These are phyloP conservation scores for Poeciliopsis paucimaculata DNA, from an alignment of 2,797 vertebrate species.

Conservation along the genomic window DNA sequence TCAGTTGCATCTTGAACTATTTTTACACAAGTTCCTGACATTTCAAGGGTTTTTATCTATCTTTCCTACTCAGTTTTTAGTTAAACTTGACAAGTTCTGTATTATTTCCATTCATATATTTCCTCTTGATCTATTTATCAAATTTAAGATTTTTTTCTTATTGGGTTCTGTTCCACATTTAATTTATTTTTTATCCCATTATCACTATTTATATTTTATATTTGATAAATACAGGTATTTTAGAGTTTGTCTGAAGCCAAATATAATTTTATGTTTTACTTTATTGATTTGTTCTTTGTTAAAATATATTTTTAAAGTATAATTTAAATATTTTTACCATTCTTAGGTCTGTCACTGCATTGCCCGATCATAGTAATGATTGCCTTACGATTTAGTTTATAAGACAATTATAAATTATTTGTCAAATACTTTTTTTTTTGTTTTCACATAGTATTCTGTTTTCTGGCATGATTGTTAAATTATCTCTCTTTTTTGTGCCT, in stretches of 20 bases:
- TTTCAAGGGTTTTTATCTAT: neutral
- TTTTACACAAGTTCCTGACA: neutral
- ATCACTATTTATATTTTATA: neutral
- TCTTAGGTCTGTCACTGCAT: neutral
- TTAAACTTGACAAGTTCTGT: neutral
- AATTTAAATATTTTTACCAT: neutral
- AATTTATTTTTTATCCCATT: neutral
- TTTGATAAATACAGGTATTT: neutral
- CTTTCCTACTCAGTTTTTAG: neutral
- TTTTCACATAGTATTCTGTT: neutral
- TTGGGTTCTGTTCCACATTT: neutral
- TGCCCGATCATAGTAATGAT: neutral
- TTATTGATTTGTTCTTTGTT: neutral
- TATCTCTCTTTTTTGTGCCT: neutral
- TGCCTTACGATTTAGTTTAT: neutral
- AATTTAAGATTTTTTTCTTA: neutral
- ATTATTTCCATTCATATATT: neutral
- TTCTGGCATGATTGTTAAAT: neutral
- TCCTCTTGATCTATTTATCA: neutral
- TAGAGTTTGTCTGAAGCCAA: neutral
- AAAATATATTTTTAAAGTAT: neutral
- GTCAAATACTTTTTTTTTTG: neutral
- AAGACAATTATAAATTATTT: neutral
- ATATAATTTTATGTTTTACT: neutral
- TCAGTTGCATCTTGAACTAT: neutral